Base-by-base conservation (phyloP, 2,888 invertebrate genomes). In the Candidula unifasciata region DNA sequence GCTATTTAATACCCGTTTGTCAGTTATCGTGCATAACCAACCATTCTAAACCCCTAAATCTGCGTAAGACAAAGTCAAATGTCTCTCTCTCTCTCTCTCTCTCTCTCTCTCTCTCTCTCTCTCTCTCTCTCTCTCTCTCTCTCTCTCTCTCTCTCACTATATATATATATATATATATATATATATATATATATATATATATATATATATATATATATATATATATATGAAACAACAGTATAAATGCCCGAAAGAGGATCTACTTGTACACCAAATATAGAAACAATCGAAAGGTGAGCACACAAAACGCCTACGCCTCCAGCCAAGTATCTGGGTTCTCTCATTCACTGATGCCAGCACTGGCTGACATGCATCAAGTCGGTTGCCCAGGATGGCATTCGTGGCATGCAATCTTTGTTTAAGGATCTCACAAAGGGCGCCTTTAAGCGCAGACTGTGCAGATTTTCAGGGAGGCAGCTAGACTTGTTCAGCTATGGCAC, bases 341-440 rank as follows among this genome's bases (percentile, higher is more conserved):
- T 18, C 13, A 71, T 71, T 71, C 37, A 71, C 18, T 35, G 35
- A 21, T 71, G 35, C 24, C 37, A 71, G 21, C 71, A 37, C 3
- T 71, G 71, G 37, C 44, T 44, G 44, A 13, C 44, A 44, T 44
- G 44, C 35, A 71, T 71, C 37, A 35, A 71, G 37, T 71, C 37
- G 21, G 37, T 33, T 71, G 71, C 71, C 71, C 71, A 71, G 37
- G 37, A 21, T 21, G 37, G 71, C 35, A 71, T 71, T 71, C 37
- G 5, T 37, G 37, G 37, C 37, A 35, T 24, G 37, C 37, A 71
- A 71, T 71, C 71, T 71, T 24, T 71, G 71, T 71, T 71, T 71
- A 71, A 37, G 71, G 35, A 71, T 24, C 18, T 21, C 21, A 71
- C 71, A 37, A 71, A 35, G 71, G 37, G 24, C 35, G 35, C 35